Conservation (phyloP, 2,113 vertebrate species). For the Tragelaphus scriptus region DNA sequence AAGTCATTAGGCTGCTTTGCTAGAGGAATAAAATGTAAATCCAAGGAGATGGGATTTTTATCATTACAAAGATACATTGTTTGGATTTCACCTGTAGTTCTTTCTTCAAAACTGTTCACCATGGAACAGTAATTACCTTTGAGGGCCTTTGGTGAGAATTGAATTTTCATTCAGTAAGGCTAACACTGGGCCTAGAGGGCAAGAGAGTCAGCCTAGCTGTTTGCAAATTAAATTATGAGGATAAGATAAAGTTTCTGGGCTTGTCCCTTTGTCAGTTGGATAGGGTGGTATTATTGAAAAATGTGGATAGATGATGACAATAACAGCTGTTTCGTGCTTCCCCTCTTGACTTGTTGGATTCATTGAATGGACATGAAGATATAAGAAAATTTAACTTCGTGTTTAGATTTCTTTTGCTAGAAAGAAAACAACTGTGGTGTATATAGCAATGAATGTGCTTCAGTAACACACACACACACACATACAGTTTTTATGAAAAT, state of each 20-base stretch:
- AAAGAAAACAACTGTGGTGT: not conserved
- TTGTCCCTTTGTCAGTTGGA: slow-evolving; percentile 25
- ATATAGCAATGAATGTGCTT: not conserved
- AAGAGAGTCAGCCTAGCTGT: slow-evolving; percentile 44
- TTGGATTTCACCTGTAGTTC: slow-evolving; percentile 66
- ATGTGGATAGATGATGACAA: not conserved
- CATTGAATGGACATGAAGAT: not conserved
- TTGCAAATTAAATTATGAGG: slow-evolving; percentile 65
- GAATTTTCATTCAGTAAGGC: slow-evolving; percentile 64
- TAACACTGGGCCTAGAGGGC: slow-evolving; percentile 40
- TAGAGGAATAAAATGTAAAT: slow-evolving; percentile 34
- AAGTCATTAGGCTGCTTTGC: slow-evolving; percentile 28
- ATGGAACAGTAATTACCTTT: slow-evolving; percentile 53
- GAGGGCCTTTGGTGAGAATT: slow-evolving; percentile 60
- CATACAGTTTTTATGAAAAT: not conserved
- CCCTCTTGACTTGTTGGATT: not conserved
- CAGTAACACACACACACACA: not conserved
- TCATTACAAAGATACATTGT: slow-evolving; percentile 35
- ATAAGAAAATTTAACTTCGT: not conserved
- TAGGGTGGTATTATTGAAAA: not conserved
- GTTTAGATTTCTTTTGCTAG: not conserved
- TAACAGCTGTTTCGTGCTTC: not conserved
- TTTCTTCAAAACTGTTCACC: slow-evolving; percentile 57
- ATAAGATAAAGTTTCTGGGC: slow-evolving; percentile 60
- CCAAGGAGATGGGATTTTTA: slow-evolving; percentile 17